Evolutionary conservation across 1,140 invertebrate genomes (phyloP).

Genomic region (Euglossa dilemma): DNA sequence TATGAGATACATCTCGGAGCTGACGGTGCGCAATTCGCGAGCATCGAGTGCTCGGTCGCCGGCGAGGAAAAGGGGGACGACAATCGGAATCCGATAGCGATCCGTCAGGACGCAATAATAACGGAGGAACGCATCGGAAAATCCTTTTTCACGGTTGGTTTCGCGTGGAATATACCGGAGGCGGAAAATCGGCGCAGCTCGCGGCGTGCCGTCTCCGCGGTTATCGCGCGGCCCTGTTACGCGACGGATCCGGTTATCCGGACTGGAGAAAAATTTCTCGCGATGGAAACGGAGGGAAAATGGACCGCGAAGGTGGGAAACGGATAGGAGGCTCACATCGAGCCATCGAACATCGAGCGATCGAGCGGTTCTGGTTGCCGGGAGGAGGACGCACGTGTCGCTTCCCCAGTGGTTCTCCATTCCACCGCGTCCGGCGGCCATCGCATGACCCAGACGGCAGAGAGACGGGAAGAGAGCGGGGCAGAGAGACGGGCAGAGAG

Average conservation of each 20-base stretch:
- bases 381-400: conserved; percentile 38
- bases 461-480: not conserved
- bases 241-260: too few species aligned
- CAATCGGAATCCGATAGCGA: conserved; percentile 26
- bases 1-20: not conserved
- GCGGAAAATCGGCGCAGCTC: not conserved
- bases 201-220: too few species aligned
- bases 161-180: not conserved
- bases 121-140: not conserved
- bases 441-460: not conserved
- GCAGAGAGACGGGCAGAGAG: not conserved
- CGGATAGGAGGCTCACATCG: conserved; percentile 25
- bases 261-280: too few species aligned
- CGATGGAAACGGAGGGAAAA: not conserved
- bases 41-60: not conserved
- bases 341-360: conserved; percentile 28
- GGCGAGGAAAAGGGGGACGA: not conserved
- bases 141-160: not conserved
- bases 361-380: conserved; percentile 1
- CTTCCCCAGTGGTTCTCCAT: conserved; percentile 29
- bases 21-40: conserved; percentile 19
- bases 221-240: not conserved
- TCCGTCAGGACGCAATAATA: conserved; percentile 3
- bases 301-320: conserved; percentile 28
- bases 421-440: not conserved